These are phyloP conservation scores for Rhadinocentrus ornatus DNA, from an alignment of 2,797 vertebrate species.

Conservation along the genomic window DNA sequence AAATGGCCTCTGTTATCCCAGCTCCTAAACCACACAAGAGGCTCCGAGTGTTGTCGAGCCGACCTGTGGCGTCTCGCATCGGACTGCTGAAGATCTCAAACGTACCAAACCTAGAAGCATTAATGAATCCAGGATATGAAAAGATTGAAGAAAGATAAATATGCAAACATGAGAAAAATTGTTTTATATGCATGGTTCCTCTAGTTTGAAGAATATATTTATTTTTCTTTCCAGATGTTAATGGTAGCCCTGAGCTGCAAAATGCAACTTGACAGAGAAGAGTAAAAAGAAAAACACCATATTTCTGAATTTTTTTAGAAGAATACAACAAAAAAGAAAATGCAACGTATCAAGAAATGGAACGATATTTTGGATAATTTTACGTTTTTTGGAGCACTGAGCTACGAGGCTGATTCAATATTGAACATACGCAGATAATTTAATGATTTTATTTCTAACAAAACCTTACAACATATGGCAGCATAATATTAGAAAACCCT, in stretches of 20 bases:
- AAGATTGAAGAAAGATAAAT: not conserved
- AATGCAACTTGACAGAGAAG: too few species aligned
- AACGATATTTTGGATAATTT: too few species aligned
- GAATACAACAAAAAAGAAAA: not conserved
- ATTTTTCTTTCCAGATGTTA: too few species aligned
- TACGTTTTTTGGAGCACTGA: too few species aligned
- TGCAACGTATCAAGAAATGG: too few species aligned
- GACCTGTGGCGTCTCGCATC: slow-evolving; percentile 81
- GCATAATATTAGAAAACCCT: too few species aligned
- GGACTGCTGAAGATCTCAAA: slow-evolving; percentile 86
- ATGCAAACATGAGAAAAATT: not conserved
- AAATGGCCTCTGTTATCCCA: slow-evolving; percentile 79
- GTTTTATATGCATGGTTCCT: not conserved
- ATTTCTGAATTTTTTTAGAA: not conserved
- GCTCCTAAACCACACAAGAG: slow-evolving; percentile 84
- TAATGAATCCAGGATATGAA: not conserved
- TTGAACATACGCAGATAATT: too few species aligned
- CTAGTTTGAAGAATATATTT: not conserved
- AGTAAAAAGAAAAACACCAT: not conserved
- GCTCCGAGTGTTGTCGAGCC: slow-evolving; percentile 84
- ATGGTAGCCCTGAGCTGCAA: too few species aligned
- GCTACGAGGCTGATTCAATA: too few species aligned
- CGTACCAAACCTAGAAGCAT: slow-evolving; percentile 80
- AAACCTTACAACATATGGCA: too few species aligned
- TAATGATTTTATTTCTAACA: too few species aligned